Percentiles rank a stretch among this genome's conserved stretches.
Evolutionary conservation across 2,113 vertebrate species (phyloP).

Genomic region (Onychostruthus taczanowskii): DNA sequence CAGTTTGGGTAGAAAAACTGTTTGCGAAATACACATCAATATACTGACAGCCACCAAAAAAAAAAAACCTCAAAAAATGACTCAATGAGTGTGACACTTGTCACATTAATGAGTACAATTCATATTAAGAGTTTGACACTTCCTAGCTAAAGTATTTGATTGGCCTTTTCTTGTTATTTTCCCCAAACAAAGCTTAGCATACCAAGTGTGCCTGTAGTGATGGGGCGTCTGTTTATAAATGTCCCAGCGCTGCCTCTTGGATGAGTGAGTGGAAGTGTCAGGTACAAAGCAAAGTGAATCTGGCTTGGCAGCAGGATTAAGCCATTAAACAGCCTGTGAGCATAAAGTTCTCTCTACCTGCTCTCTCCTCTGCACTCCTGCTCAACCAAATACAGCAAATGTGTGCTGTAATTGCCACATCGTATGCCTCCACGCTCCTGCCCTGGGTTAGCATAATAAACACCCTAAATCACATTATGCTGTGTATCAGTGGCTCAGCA

Average conservation of each 20-base stretch:
- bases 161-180: background rate
- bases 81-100: background rate
- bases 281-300: background rate
- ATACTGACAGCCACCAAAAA: background rate
- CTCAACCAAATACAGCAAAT: background rate
- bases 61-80: background rate
- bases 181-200: background rate
- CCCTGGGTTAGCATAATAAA: constrained; percentile 43
- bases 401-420: background rate
- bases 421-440: background rate
- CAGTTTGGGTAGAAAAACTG: background rate
- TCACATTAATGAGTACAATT: background rate
- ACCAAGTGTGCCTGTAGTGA: background rate
- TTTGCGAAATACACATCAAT: background rate
- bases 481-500: constrained; percentile 44
- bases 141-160: background rate
- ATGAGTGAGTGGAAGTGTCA: accelerated
- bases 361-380: background rate
- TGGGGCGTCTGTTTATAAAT: background rate
- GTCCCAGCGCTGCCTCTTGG: background rate
- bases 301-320: background rate
- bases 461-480: constrained; percentile 52
- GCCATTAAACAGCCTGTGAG: background rate
- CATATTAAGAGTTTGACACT: background rate
- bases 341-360: background rate